phyloP scores from a whole-genome alignment of 2,888 invertebrate species.

The Cremastobaeus sp. region DNA sequence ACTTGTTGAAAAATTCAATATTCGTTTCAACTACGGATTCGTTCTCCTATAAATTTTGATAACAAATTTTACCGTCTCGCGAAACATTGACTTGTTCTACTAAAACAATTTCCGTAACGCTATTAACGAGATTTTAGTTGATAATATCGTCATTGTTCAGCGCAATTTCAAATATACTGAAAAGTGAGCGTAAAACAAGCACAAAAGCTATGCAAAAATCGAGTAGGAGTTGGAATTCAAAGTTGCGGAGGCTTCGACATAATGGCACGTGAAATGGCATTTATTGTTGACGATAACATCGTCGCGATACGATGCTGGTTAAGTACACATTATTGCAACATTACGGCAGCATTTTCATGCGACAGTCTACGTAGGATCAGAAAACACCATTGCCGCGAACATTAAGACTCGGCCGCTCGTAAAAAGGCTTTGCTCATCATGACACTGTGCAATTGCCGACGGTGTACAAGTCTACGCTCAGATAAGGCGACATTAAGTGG shows the following conservation, averaged over 20 bases:
- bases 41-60: no score
- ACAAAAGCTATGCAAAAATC: no score
- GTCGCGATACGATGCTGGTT: conserved; percentile 10
- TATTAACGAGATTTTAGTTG: no score
- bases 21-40: no score
- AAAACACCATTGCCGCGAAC: conserved; percentile 29
- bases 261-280: conserved; percentile 16
- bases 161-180: no score
- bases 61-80: background rate
- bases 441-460: conserved; percentile 37
- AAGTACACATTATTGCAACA: conserved; percentile 45
- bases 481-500: conserved; percentile 58
- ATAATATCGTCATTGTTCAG: no score
- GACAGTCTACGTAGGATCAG: conserved; percentile 29
- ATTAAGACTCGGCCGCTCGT: conserved; percentile 33
- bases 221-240: no score
- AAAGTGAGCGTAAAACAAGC: no score
- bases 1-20: no score
- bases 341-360: conserved; percentile 46
- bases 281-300: conserved; percentile 24
- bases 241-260: no score
- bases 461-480: conserved; percentile 20
- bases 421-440: conserved; percentile 55
- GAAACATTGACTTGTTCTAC: conserved; percentile 1
- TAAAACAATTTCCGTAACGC: no score